A percentile compares a stretch with the other conserved stretches of the same genome.
These are phyloP conservation scores for Eurytoma adleriae DNA, from an alignment of 2,888 invertebrate species.

Conservation along the genomic window DNA sequence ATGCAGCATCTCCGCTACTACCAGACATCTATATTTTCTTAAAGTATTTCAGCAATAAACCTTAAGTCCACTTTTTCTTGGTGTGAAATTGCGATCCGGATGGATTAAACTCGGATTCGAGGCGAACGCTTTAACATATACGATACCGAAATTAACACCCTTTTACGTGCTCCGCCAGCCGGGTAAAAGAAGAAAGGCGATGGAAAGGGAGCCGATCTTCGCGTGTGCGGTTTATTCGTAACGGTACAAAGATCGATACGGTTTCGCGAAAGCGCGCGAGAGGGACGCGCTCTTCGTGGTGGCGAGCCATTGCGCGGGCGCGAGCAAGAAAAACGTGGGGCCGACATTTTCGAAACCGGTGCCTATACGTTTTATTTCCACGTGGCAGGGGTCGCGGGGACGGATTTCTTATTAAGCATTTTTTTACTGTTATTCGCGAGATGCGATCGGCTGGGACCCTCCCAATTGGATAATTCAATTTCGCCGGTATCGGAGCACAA, in stretches of 20 bases:
- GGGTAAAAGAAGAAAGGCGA: neutral
- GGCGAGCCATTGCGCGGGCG: conserved; percentile 13
- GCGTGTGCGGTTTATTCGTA: conserved; percentile 54
- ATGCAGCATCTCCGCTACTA: neutral
- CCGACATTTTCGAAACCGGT: conserved; percentile 16
- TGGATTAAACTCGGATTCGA: conserved; percentile 33
- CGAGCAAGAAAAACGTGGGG: conserved; percentile 46
- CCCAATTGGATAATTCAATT: conserved; percentile 44
- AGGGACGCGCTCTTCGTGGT: neutral
- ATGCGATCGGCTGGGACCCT: conserved; percentile 11
- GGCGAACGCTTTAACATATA: conserved; percentile 58
- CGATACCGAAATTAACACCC: conserved; percentile 62
- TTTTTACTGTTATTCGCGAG: conserved; percentile 42
- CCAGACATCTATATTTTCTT: neutral
- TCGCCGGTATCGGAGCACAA: conserved; percentile 3
- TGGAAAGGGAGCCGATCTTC: conserved; percentile 38
- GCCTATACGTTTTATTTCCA: neutral
- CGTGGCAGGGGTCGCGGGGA: neutral
- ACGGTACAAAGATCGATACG: conserved; percentile 54
- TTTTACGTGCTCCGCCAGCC: conserved; percentile 14
- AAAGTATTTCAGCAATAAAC: conserved; percentile 13
- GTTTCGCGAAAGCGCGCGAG: conserved; percentile 30
- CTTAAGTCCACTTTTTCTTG: neutral
- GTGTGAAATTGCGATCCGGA: conserved; percentile 55
- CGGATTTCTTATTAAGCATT: conserved; percentile 42